A percentile compares a stretch with the other conserved stretches of the same genome.
These are phyloP conservation scores for Drosophila imparisetae DNA, from an alignment of 2,888 invertebrate species.

Conservation along the genomic window DNA sequence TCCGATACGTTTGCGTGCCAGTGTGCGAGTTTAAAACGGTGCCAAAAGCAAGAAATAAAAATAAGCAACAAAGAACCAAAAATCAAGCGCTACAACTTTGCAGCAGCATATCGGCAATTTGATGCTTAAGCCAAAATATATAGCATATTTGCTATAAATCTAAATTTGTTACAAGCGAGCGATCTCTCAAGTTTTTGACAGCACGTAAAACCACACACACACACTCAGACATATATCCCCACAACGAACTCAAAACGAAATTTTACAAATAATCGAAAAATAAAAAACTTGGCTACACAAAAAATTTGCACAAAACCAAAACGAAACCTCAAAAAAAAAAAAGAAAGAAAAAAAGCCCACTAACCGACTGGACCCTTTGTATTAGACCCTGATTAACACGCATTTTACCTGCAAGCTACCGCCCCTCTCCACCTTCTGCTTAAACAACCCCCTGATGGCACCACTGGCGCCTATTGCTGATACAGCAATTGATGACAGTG, in stretches of 20 bases:
- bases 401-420: slow-evolving; percentile 24
- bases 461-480: slow-evolving; percentile 67
- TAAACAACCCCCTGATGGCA: slow-evolving; percentile 48
- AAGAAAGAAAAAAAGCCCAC: slow-evolving; percentile 2
- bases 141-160: slow-evolving; percentile 52
- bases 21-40: slow-evolving; percentile 49
- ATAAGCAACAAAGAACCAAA: slow-evolving; percentile 27
- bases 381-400: slow-evolving; percentile 32
- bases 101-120: slow-evolving; percentile 63
- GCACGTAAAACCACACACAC: slow-evolving; percentile 24
- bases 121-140: slow-evolving; percentile 69
- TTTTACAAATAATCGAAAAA: slow-evolving; percentile 23
- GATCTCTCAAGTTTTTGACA: slow-evolving; percentile 73
- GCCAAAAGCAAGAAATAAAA: slow-evolving; percentile 54
- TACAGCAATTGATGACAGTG: slow-evolving; percentile 60
- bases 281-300: slow-evolving; percentile 27
- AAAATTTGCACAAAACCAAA: slow-evolving; percentile 49
- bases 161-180: slow-evolving; percentile 40
- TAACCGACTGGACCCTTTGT: slow-evolving; percentile 26
- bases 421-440: neutral
- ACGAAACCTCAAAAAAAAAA: slow-evolving; percentile 2
- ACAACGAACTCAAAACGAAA: slow-evolving; percentile 46
- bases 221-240: slow-evolving; percentile 19
- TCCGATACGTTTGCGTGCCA: slow-evolving; percentile 64
- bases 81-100: slow-evolving; percentile 13